These are phyloP conservation scores for Nymphalis io DNA, from an alignment of 1,140 invertebrate genomes.

Conservation along the genomic window DNA sequence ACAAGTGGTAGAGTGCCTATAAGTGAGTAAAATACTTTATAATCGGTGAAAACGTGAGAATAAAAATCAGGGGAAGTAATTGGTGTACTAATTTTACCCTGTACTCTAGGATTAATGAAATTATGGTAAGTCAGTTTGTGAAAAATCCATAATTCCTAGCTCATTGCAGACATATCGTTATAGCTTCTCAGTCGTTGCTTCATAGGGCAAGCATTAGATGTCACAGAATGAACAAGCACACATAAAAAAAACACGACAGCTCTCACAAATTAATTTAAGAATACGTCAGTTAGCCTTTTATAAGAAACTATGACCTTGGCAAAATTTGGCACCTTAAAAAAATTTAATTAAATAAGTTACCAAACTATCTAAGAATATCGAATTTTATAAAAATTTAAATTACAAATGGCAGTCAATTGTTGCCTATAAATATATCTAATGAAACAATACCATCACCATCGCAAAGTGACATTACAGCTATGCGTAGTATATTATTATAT, in stretches of 20 bases:
- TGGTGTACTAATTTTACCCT: constrained; percentile 79
- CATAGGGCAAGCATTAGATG: constrained; percentile 67
- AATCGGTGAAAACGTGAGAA: constrained; percentile 74
- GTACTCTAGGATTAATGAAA: constrained; percentile 78
- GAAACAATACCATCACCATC: constrained; percentile 71
- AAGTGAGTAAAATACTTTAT: constrained; percentile 72
- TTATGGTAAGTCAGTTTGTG: constrained; percentile 43
- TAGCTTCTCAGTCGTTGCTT: constrained; percentile 67
- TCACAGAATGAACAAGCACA: constrained; percentile 60
- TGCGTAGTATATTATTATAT: constrained; percentile 56
- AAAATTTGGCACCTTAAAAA: constrained; percentile 74
- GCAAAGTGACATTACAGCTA: constrained; percentile 62
- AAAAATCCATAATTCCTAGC: constrained; percentile 33
- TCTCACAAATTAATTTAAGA: constrained; percentile 54
- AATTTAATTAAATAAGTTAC: constrained; percentile 75
- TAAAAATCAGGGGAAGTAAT: constrained; percentile 72
- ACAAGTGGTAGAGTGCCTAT: constrained; percentile 72
- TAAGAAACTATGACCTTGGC: constrained; percentile 52
- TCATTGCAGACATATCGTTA: constrained; percentile 43
- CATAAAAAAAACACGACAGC: constrained; percentile 50
- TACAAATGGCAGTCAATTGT: constrained; percentile 80
- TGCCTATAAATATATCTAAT: constrained; percentile 66
- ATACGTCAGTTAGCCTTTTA: constrained; percentile 41
- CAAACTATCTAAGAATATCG: constrained; percentile 78
- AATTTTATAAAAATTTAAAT: constrained; percentile 73